These are phyloP conservation scores for Cetoscarus ocellatus DNA, from an alignment of 2,797 vertebrate species.

Conservation along the genomic window DNA sequence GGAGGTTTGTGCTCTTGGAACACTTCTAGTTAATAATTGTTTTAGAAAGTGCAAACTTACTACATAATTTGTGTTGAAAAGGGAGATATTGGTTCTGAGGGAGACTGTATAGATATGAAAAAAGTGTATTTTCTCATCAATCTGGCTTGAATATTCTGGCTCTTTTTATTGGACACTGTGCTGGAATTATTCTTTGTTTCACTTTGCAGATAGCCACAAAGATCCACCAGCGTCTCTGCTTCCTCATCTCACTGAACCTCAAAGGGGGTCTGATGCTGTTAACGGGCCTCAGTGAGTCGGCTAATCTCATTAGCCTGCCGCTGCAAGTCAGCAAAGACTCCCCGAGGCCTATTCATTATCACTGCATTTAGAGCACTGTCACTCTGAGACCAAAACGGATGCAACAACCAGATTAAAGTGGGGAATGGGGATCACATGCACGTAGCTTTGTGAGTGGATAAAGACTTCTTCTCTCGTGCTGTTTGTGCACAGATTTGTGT, in stretches of 20 bases:
- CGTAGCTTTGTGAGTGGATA: constrained; percentile 9
- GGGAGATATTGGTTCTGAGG: no score
- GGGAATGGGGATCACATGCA: constrained; percentile 5
- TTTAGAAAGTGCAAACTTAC: no score
- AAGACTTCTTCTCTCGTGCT: background rate
- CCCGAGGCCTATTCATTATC: constrained; percentile 71
- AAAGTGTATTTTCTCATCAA: no score
- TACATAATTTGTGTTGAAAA: no score
- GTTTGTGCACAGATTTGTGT: background rate
- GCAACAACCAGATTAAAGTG: constrained; percentile 45
- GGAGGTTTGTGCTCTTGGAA: no score
- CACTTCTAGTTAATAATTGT: no score
- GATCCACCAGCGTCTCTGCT: constrained; percentile 19
- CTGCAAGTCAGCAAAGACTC: constrained; percentile 72
- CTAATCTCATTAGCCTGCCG: constrained; percentile 75
- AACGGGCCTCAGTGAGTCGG: constrained; percentile 53
- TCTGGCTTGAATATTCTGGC: no score
- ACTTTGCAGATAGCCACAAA: constrained; percentile 25
- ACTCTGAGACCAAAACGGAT: constrained; percentile 52
- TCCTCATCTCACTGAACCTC: constrained; percentile 44
- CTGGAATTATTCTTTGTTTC: constrained; percentile 16
- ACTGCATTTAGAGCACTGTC: constrained; percentile 61
- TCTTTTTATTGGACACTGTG: background rate
- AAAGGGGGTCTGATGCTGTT: constrained; percentile 38
- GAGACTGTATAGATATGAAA: no score